These are phyloP conservation scores for Spea bombifrons DNA, from an alignment of 2,113 vertebrate genomes.

Conservation along the genomic window DNA sequence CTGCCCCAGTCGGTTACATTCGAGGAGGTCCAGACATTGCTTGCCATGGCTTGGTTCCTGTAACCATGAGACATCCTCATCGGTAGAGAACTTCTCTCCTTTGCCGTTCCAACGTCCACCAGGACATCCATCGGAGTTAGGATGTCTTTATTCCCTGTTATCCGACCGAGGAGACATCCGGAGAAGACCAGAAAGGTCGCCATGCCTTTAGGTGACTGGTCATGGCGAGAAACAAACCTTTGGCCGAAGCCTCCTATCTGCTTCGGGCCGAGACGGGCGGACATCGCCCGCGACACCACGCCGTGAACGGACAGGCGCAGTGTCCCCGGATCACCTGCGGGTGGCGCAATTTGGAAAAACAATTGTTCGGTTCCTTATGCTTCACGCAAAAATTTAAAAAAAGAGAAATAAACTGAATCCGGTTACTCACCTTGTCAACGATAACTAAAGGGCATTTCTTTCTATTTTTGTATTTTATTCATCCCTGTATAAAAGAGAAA, in stretches of 20 bases:
- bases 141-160: not conserved
- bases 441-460: slow-evolving; percentile 47
- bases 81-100: not conserved
- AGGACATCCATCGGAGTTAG: not conserved
- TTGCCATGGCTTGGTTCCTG: not conserved
- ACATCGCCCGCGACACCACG: not conserved
- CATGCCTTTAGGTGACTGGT: not conserved
- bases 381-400: slow-evolving; percentile 26
- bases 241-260: not conserved
- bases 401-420: not conserved
- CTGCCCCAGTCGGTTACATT: not conserved
- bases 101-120: not conserved
- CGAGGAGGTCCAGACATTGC: not conserved
- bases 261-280: no score
- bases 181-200: no score
- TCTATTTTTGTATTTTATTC: slow-evolving; percentile 48
- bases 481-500: slow-evolving; percentile 23
- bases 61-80: not conserved
- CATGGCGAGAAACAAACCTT: not conserved
- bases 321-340: not conserved
- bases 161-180: not conserved
- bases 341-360: not conserved
- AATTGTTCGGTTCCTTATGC: not conserved
- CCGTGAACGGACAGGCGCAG: not conserved
- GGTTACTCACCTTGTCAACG: slow-evolving; percentile 32